Base-by-base conservation (phyloP, 2,888 invertebrate genomes). In the Aradus depressus region DNA sequence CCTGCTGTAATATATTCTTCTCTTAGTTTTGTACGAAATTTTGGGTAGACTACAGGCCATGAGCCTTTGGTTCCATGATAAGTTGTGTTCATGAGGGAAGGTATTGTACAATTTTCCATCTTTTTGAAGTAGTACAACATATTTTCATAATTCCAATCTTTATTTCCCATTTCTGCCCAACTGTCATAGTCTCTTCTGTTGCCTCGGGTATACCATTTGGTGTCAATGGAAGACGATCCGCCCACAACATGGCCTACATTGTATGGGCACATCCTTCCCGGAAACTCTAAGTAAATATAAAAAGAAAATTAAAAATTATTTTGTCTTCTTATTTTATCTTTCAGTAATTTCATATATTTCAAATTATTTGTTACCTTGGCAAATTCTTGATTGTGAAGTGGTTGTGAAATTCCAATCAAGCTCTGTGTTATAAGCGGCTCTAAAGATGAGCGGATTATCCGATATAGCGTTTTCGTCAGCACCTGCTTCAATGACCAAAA, bases 231-330 rank as follows among this genome's bases (percentile, higher is more conserved):
- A 56, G 82, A 81, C 3, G 79, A 79, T 2, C 89, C 89, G 4
- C 89, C 89, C 61, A 89, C 72, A 0, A 83, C 82, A 65, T 81
- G 84, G 3, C 87, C 88, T 32, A n/a, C n/a, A n/a, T n/a, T n/a
- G n/a, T n/a, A n/a, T n/a, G n/a, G n/a, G n/a, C n/a, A n/a, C n/a
- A n/a, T n/a, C n/a, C n/a, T n/a, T n/a, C n/a, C n/a, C n/a, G n/a
- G n/a, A n/a, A n/a, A n/a, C n/a, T n/a, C n/a, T n/a, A n/a, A n/a
- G n/a, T n/a, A n/a, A n/a, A n/a, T n/a, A n/a, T n/a, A n/a, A n/a
- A n/a, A n/a, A n/a, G n/a, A n/a, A n/a, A n/a, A n/a, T n/a, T n/a
- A n/a, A n/a, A n/a, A n/a, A n/a, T n/a, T n/a, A n/a, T n/a, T n/a
- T n/a, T n/a, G n/a, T n/a, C n/a, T n/a, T n/a, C n/a, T n/a, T n/a